phyloP scores from a whole-genome alignment of 2,113 vertebrate species.

The Protobothrops flavoviridis region DNA sequence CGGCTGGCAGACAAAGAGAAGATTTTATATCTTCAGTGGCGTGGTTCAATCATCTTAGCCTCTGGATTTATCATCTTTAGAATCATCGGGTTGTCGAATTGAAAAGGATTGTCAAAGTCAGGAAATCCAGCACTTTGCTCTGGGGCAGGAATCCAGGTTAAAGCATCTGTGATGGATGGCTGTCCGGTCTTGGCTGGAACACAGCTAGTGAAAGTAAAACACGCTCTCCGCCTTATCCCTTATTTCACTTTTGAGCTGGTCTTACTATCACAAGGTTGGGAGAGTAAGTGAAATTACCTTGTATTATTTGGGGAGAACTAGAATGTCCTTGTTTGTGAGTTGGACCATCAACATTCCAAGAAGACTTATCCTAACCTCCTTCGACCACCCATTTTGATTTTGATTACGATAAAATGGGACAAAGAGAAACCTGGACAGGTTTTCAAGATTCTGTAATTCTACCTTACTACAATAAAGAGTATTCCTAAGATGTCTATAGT shows the following conservation, averaged over 20 bases:
- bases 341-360: not conserved
- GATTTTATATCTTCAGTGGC: not conserved
- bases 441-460: not conserved
- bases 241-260: not conserved
- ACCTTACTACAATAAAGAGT: not conserved
- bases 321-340: not conserved
- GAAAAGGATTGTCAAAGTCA: not conserved
- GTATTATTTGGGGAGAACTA: not conserved
- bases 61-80: not conserved
- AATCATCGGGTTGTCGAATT: not conserved
- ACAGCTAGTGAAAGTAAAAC: not conserved
- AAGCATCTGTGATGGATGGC: not conserved
- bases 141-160: not conserved
- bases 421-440: not conserved
- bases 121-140: not conserved
- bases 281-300: not conserved
- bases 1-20: not conserved
- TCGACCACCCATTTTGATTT: not conserved
- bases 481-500: not conserved
- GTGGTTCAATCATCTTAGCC: not conserved
- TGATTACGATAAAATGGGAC: not conserved
- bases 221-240: not conserved
- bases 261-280: not conserved
- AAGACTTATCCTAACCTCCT: not conserved
- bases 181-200: not conserved